Evolutionary conservation across 2,113 vertebrate species (phyloP).

Genomic region (Psilopogon haemacephalus): DNA sequence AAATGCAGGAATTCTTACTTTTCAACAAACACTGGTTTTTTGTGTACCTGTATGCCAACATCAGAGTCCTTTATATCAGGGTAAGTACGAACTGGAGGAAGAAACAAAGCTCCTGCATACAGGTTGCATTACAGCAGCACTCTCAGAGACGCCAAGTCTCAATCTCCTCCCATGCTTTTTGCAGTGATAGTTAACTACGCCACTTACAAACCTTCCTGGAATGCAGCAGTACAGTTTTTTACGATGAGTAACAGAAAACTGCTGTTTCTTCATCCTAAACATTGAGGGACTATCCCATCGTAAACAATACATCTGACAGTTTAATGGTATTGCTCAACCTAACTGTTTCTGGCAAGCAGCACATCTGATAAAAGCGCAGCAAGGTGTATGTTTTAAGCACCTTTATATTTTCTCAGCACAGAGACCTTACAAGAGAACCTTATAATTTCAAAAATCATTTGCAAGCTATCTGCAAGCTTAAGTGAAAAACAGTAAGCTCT

Average conservation of each 20-base stretch:
- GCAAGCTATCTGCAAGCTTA: background rate
- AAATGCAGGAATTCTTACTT: conserved; percentile 44
- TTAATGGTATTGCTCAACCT: conserved; percentile 11
- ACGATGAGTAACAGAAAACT: background rate
- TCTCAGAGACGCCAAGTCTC: conserved; percentile 19
- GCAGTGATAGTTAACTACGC: background rate
- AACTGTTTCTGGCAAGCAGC: conserved; percentile 2
- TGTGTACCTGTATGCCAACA: conserved; percentile 24
- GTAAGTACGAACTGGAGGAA: conserved; percentile 3
- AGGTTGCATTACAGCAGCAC: background rate
- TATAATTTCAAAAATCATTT: background rate
- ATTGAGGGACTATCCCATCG: background rate
- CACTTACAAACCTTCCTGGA: conserved; percentile 27
- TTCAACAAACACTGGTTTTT: conserved; percentile 35
- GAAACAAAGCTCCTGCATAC: conserved; percentile 34
- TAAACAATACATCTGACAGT: background rate
- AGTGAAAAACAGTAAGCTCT: background rate
- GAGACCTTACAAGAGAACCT: background rate
- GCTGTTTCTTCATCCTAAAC: conserved; percentile 21
- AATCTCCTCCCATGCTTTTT: background rate
- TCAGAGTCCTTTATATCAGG: conserved; percentile 8
- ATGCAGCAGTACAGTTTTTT: background rate
- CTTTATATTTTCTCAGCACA: background rate
- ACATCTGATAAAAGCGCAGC: background rate
- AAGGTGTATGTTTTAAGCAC: background rate